A percentile compares a stretch with the other conserved stretches of the same genome.
Conservation (phyloP, 64 coral and sea anemone species). For the Stichodactyla helianthus region DNA sequence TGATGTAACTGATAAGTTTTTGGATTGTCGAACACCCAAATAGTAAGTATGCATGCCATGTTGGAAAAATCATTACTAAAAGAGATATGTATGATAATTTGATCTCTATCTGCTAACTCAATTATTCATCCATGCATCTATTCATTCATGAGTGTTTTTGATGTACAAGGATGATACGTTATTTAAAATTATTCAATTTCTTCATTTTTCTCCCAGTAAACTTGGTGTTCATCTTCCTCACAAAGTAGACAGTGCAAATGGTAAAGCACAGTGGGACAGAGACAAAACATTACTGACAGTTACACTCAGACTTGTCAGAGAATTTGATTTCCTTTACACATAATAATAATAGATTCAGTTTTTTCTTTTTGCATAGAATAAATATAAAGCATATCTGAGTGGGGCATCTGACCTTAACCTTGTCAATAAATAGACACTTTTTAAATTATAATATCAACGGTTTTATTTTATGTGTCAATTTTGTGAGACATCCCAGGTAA, state of each 20-base stretch:
- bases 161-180: neutral
- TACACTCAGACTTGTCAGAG: slow-evolving; percentile 58
- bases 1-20: slow-evolving; percentile 70
- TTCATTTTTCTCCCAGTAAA: slow-evolving; percentile 53
- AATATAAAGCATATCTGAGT: neutral
- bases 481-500: no score
- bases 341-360: neutral
- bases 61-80: neutral
- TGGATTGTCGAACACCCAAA: slow-evolving; percentile 88
- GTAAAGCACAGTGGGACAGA: slow-evolving; percentile 83
- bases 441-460: no score
- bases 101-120: neutral
- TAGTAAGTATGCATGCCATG: slow-evolving; percentile 55
- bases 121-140: no score
- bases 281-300: slow-evolving; percentile 57
- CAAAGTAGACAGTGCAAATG: slow-evolving; percentile 79
- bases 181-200: neutral
- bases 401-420: no score
- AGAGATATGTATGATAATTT: neutral
- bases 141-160: no score
- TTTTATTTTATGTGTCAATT: no score
- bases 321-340: slow-evolving; percentile 73
- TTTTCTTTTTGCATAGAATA: neutral
- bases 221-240: slow-evolving; percentile 77
- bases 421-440: no score